Evolutionary conservation across 2,113 vertebrate species (phyloP).

Genomic region (Eublepharis macularius): DNA sequence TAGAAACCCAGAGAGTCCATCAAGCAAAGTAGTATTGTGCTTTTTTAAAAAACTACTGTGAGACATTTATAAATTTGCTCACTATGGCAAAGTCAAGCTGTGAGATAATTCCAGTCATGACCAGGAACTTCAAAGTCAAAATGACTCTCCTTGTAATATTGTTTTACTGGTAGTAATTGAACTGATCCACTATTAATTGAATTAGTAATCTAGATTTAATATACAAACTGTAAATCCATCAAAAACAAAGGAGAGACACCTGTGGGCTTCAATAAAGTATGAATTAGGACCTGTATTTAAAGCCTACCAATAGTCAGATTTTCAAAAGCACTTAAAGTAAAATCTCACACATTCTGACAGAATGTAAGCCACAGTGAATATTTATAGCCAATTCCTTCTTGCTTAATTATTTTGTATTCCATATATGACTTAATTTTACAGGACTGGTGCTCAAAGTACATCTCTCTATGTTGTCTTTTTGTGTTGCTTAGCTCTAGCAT

Average conservation of each 20-base stretch:
- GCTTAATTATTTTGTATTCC: not conserved
- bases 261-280: not conserved
- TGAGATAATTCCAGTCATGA: slow-evolving; percentile 13
- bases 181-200: not conserved
- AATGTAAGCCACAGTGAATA: not conserved
- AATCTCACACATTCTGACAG: not conserved
- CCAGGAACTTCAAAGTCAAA: not conserved
- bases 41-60: not conserved
- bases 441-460: not conserved
- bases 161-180: not conserved
- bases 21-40: not conserved
- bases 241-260: not conserved
- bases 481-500: not conserved
- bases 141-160: not conserved
- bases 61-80: slow-evolving; percentile 20
- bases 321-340: not conserved
- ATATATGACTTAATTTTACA: not conserved
- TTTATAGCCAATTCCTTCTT: not conserved
- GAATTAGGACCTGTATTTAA: not conserved
- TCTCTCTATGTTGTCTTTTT: not conserved
- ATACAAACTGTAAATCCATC: not conserved
- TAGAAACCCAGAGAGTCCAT: not conserved
- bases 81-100: slow-evolving; percentile 1
- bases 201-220: not conserved
- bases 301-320: not conserved